Base-by-base conservation (phyloP, 37 sponge, comb jelly and placozoan genomes). In the Lycopodina hypogea region DNA sequence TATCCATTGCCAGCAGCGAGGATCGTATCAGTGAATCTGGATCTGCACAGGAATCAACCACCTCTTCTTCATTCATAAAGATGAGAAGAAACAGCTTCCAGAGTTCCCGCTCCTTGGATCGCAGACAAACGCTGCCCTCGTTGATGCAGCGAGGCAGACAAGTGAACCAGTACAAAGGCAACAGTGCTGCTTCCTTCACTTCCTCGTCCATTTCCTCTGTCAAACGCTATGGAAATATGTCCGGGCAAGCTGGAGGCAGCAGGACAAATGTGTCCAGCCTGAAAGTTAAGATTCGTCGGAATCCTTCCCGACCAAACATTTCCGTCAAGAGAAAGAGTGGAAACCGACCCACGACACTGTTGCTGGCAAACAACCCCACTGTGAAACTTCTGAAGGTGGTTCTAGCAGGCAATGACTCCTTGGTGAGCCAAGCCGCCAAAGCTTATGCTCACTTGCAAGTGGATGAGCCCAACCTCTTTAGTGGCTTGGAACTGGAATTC, bases 391-490 rank as follows among this genome's bases (percentile, higher is more conserved):
- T 93, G 50, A 87, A 92, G 53, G 50, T 92, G 52, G 56, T 84
- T 40, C 45, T 93, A 1, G 89, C 86, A 0, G 93, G 93, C 18
- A 79, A 85, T 41, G 93, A 93, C 48, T 21, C 2, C 9, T 42
- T 84, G 0, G 57, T 93, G 42, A 42, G 75, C 37, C 71, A 81
- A 26, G 57, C 78, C 21, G 86, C 86, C 19, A 34, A 74, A 51
- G 93, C 93, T 30, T 93, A 85, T 56, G 74, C 86, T 14, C 69
- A 85, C 21, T 76, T 93, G 21, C 55, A 61, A 45, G 42, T 51
- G 19, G 56, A 80, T 14, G 92, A 92, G 42, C 88, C 88, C 34
- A 79, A 76, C 45, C 75, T 88, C 2, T 78, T 93, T 41, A 56
- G 42, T 14, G 72, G 72, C 0, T 29, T 93, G 38, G 79, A 88